Percentiles rank a stretch among this genome's conserved stretches.
Evolutionary conservation across 2,888 invertebrate genomes (phyloP).

Genomic region (Stenodema calcarata): DNA sequence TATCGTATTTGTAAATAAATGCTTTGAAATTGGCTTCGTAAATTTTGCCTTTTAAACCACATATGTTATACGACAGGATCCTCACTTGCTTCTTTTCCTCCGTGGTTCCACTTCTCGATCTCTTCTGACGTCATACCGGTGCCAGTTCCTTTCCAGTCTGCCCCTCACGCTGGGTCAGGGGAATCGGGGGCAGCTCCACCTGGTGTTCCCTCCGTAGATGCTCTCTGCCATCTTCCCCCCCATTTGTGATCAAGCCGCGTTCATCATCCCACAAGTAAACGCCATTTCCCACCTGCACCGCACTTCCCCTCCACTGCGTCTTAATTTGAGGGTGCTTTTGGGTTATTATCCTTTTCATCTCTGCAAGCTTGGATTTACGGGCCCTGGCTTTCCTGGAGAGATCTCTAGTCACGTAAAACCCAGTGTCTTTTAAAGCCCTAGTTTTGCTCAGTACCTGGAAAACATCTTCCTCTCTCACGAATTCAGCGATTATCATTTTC

Average conservation of each 20-base stretch:
- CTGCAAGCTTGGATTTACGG: neutral
- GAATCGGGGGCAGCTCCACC: neutral
- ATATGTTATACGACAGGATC: too few relatives aligned
- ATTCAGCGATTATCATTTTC: neutral
- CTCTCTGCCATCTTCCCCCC: neutral
- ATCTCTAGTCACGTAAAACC: neutral
- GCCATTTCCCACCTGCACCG: neutral
- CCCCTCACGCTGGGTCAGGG: too few relatives aligned
- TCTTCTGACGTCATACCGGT: neutral
- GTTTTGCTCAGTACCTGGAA: neutral
- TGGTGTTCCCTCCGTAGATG: neutral
- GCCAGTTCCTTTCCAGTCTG: too few relatives aligned
- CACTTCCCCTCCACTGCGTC: neutral
- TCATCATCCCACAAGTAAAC: neutral
- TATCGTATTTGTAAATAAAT: too few relatives aligned
- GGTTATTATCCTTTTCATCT: neutral
- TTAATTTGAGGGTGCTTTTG: neutral
- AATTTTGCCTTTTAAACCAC: too few relatives aligned
- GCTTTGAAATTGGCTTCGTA: too few relatives aligned
- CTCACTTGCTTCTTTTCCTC: too few relatives aligned
- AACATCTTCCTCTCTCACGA: neutral
- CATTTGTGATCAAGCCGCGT: neutral
- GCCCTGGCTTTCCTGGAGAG: neutral
- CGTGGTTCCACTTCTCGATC: neutral
- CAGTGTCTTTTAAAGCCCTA: neutral